Base-by-base conservation (phyloP, 2,888 invertebrate species). In the Glaucopsyche alexis region DNA sequence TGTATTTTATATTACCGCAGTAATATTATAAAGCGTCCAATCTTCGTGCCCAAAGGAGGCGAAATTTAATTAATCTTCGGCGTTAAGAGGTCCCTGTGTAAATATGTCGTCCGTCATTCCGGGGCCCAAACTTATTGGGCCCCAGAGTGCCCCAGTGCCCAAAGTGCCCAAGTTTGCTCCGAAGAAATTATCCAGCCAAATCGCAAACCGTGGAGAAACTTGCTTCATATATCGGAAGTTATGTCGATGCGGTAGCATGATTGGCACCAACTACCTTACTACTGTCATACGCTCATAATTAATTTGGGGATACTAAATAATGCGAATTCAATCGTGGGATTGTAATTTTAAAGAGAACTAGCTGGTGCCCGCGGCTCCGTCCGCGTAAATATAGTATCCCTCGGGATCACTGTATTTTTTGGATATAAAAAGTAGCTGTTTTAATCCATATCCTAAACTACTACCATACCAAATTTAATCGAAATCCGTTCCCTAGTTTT, bases 161-260 rank as follows among this genome's bases (percentile, higher is more conserved):
- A 60, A 60, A 60, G 60, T 60, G 29, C 13, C 60, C 49, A 73
- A 74, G 75, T 77, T 76, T 72, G 74, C 60, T 49, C 77, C 76
- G 76, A 73, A 74, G 71, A 77, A 77, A 78, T 79, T 78, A 77
- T 75, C 76, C 78, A 75, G 78, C 77, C 76, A 76, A 77, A 78
- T 78, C 75, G 74, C 73, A 76, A 74, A 69, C 71, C 72, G 70
- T 73, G 66, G 42, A 69, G 55, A 55, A 55, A 60, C 60, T 60
- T 60, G 60, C 29, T 60, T 38, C 60, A 38, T 55, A 55, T 19
- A 55, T 55, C 55, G 55, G 55, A 19, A 55, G 55, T 55, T 55
- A 55, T 9, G 16, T 16, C 8, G 3, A 55, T 55, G 55, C 11
- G 52, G 52, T 16, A 6, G 9, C 52, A 16, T 19, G 55, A 55